A percentile compares a stretch with the other conserved stretches of the same genome.
These are phyloP conservation scores for Pyxicephalus adspersus DNA, from an alignment of 2,113 vertebrate genomes.

Conservation along the genomic window DNA sequence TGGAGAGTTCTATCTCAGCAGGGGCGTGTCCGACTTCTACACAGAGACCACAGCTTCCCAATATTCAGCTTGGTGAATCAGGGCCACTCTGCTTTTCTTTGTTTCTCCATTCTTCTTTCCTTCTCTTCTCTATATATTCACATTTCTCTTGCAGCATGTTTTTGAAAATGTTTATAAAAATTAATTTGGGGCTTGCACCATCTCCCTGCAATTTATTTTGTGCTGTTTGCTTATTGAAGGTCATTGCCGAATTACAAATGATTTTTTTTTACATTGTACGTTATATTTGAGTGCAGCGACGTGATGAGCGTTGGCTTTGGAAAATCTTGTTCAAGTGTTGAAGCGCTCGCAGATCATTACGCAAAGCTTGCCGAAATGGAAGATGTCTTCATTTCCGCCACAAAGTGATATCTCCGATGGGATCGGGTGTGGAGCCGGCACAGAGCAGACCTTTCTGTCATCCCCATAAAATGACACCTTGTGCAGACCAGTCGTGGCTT, in stretches of 20 bases:
- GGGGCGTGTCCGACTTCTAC: no score
- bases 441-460: slow-evolving; percentile 46
- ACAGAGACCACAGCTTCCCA: no score
- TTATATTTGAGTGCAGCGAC: slow-evolving; percentile 14
- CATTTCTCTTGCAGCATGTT: neutral
- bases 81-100: no score
- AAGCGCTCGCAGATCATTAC: slow-evolving; percentile 42
- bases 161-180: neutral
- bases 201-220: neutral
- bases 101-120: neutral
- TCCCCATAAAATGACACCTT: slow-evolving; percentile 41
- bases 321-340: slow-evolving; percentile 20
- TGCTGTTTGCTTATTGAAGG: neutral
- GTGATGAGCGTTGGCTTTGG: neutral
- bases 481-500: neutral
- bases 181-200: neutral
- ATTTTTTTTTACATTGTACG: neutral
- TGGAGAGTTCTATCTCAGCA: no score
- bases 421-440: slow-evolving; percentile 40
- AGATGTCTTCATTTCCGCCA: slow-evolving; percentile 44
- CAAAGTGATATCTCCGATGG: slow-evolving; percentile 33
- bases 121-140: neutral
- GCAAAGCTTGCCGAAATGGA: slow-evolving; percentile 13
- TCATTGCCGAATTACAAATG: no score
- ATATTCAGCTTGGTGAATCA: no score